These are phyloP conservation scores for Physella acuta DNA, from an alignment of 1,140 invertebrate species.

Conservation along the genomic window DNA sequence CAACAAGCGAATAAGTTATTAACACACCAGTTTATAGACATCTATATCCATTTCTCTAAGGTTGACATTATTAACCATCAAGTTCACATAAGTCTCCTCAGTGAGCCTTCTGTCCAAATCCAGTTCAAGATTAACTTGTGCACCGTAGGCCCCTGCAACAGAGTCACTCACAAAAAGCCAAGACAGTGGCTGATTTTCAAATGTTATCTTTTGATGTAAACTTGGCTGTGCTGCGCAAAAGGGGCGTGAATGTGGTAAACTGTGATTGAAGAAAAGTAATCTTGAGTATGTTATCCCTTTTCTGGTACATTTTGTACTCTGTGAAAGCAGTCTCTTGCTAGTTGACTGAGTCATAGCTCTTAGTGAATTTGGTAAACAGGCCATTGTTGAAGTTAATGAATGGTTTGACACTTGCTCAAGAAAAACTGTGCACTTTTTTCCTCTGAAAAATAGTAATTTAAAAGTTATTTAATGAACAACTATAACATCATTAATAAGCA, in stretches of 20 bases:
- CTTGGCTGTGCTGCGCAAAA: background rate
- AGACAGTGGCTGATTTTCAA: slow-evolving; percentile 19
- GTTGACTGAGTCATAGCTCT: too few relatives aligned
- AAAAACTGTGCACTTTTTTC: too few relatives aligned
- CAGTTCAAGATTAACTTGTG: slow-evolving; percentile 22
- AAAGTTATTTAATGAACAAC: too few relatives aligned
- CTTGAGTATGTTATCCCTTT: slow-evolving; percentile 1
- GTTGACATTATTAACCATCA: background rate
- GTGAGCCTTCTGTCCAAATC: slow-evolving; percentile 4
- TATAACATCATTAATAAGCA: too few relatives aligned
- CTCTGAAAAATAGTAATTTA: too few relatives aligned
- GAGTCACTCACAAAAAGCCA: slow-evolving; percentile 22
- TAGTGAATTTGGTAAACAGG: too few relatives aligned
- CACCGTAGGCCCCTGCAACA: slow-evolving; percentile 21
- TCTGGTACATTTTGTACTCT: too few relatives aligned
- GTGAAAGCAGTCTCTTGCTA: too few relatives aligned
- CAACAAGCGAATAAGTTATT: background rate
- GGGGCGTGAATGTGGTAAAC: background rate
- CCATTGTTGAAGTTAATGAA: too few relatives aligned
- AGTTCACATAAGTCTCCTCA: background rate
- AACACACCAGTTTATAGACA: background rate
- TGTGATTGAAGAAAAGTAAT: background rate
- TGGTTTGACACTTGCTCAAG: too few relatives aligned
- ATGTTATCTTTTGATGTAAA: background rate
- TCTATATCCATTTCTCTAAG: background rate